Conservation (phyloP, 2,888 invertebrate genomes). For the Tupiocoris notatus region DNA sequence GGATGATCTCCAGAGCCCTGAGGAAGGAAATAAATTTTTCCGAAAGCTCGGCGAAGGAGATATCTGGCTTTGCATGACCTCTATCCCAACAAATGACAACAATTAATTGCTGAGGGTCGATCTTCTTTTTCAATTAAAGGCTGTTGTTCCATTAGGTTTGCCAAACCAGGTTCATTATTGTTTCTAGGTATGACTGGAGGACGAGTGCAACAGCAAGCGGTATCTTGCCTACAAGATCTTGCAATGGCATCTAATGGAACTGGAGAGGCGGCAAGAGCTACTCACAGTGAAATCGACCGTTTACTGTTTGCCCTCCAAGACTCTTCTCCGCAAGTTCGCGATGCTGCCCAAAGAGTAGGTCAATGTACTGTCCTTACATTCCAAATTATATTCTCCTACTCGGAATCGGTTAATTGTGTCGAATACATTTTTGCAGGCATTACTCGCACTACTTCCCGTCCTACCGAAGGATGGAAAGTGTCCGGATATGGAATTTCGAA, state of each 20-base stretch:
- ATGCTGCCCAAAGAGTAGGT: slow-evolving; percentile 67
- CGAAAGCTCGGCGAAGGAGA: no score
- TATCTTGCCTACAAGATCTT: slow-evolving; percentile 76
- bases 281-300: slow-evolving; percentile 70
- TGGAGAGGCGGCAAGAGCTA: slow-evolving; percentile 63
- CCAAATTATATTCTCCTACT: not conserved
- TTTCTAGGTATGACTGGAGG: slow-evolving; percentile 62
- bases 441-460: slow-evolving; percentile 63
- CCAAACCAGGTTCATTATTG: no score
- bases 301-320: slow-evolving; percentile 76
- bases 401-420: not conserved
- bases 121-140: no score
- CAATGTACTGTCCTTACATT: not conserved
- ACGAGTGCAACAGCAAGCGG: slow-evolving; percentile 73
- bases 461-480: slow-evolving; percentile 60
- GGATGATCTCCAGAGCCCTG: no score
- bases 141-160: no score
- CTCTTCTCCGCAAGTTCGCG: slow-evolving; percentile 68
- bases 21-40: no score
- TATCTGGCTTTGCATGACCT: no score
- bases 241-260: slow-evolving; percentile 72
- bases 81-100: no score
- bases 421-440: slow-evolving; percentile 54
- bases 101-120: no score
- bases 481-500: slow-evolving; percentile 19